Conservation (phyloP, 2,113 vertebrate genomes). For the Porphyrio hochstetteri region DNA sequence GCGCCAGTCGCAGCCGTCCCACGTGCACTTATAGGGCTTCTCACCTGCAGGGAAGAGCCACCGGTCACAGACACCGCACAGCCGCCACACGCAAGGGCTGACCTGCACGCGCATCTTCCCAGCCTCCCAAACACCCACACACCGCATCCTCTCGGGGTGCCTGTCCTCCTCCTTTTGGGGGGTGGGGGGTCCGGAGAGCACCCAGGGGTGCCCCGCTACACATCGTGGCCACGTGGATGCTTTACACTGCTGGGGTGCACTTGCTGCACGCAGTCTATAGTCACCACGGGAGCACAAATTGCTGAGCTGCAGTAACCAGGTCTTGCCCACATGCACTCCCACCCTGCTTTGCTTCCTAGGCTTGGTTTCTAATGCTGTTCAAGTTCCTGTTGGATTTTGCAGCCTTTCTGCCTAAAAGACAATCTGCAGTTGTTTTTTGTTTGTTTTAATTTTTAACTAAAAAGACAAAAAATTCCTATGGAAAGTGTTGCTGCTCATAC, state of each 20-base stretch:
- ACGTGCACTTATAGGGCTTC: constrained; percentile 74
- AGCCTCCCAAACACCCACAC: neutral
- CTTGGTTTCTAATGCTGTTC: neutral
- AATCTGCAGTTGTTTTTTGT: too few relatives aligned
- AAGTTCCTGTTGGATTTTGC: neutral
- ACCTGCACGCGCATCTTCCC: accelerated
- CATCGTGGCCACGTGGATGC: neutral
- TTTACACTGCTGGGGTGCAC: accelerated
- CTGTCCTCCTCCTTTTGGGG: accelerated
- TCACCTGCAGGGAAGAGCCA: constrained; percentile 66
- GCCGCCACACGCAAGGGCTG: accelerated
- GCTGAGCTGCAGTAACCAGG: neutral
- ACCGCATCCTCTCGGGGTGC: accelerated
- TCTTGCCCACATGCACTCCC: neutral
- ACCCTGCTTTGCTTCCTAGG: neutral
- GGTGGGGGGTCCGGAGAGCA: neutral
- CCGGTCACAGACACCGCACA: neutral
- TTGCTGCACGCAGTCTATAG: accelerated
- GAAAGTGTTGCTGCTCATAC: neutral
- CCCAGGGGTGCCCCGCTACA: neutral
- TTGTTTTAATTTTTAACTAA: neutral
- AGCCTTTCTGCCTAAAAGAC: neutral
- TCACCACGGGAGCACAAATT: accelerated
- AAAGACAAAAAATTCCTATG: neutral
- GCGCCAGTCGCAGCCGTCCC: constrained; percentile 88